Evolutionary conservation across 2,888 invertebrate species (phyloP).

Genomic region (Zygaena filipendulae): DNA sequence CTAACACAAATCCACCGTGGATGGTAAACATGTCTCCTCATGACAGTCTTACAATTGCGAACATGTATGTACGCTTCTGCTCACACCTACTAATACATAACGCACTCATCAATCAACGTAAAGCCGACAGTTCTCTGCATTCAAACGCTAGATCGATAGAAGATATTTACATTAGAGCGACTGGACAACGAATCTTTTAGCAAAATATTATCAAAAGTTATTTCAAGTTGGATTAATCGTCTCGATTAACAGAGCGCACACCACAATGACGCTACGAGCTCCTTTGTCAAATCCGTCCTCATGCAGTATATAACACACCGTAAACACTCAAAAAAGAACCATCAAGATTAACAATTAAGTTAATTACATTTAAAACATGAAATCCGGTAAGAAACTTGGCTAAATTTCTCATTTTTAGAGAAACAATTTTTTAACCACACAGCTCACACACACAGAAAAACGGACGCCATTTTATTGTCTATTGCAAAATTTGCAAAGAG

Average conservation of each 20-base stretch:
- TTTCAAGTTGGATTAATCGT: conserved; percentile 39
- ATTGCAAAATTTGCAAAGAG: too few relatives aligned
- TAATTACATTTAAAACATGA: too few relatives aligned
- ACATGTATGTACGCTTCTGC: conserved; percentile 62
- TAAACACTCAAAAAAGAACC: too few relatives aligned
- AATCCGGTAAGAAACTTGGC: too few relatives aligned
- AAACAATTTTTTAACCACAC: too few relatives aligned
- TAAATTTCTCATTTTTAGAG: too few relatives aligned
- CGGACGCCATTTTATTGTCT: conserved; percentile 68
- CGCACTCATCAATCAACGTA: conserved; percentile 47
- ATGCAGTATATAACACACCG: too few relatives aligned
- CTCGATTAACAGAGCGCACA: conserved; percentile 52
- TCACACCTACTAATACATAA: conserved; percentile 60
- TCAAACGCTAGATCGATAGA: conserved; percentile 25
- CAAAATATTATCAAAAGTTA: conserved; percentile 25
- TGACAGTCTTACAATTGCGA: conserved; percentile 62
- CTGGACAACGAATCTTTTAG: conserved; percentile 21
- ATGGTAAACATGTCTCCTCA: conserved; percentile 61
- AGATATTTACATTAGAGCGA: conserved; percentile 25
- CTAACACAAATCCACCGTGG: conserved; percentile 52
- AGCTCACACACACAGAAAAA: conserved; percentile 67
- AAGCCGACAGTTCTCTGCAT: conserved; percentile 45
- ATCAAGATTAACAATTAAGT: too few relatives aligned
- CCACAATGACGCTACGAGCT: conserved; percentile 53
- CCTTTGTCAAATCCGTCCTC: too few relatives aligned